Percentiles rank a stretch among this genome's conserved stretches.
Evolutionary conservation across 1,140 invertebrate species (phyloP).

Genomic region (Aphelenchoides fujianensis): DNA sequence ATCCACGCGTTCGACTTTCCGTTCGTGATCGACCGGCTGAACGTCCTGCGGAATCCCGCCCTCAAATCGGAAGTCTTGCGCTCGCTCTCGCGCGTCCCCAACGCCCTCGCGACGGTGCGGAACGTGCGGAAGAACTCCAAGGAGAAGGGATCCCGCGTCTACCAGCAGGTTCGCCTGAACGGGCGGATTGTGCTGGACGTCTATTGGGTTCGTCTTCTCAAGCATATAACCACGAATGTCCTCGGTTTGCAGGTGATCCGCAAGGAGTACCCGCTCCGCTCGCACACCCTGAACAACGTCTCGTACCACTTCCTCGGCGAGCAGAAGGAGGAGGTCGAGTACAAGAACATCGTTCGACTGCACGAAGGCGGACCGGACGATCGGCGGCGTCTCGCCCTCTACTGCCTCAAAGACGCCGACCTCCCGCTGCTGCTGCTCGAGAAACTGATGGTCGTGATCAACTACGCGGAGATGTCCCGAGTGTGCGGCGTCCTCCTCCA

Average conservation of each 20-base stretch:
- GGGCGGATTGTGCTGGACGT: constrained; percentile 85
- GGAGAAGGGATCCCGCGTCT: not conserved
- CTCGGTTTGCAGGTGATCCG: constrained; percentile 71
- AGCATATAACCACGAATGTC: not conserved
- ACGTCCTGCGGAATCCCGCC: constrained; percentile 61
- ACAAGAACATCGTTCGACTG: constrained; percentile 94
- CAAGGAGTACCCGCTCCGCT: constrained; percentile 92
- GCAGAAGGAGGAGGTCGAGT: constrained; percentile 99
- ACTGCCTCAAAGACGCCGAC: constrained; percentile 97
- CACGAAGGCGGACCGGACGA: constrained; percentile 71
- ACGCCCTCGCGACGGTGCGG: not conserved
- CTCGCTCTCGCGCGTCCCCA: not conserved
- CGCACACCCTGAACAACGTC: constrained; percentile 95
- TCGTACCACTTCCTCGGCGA: constrained; percentile 96
- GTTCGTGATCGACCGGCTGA: constrained; percentile 82
- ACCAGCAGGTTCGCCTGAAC: not conserved
- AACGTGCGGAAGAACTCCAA: not conserved
- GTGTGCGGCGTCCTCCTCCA: constrained; percentile 93
- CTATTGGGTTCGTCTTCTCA: constrained; percentile 69
- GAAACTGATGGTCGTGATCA: constrained; percentile 97
- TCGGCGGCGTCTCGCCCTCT: constrained; percentile 79
- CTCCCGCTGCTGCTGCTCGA: constrained; percentile 86
- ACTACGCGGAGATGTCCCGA: constrained; percentile 99
- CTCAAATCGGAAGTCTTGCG: not conserved
- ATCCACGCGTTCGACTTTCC: constrained; percentile 99